Base-by-base conservation (phyloP, 2,888 invertebrate species). In the Tinea semifulvella region DNA sequence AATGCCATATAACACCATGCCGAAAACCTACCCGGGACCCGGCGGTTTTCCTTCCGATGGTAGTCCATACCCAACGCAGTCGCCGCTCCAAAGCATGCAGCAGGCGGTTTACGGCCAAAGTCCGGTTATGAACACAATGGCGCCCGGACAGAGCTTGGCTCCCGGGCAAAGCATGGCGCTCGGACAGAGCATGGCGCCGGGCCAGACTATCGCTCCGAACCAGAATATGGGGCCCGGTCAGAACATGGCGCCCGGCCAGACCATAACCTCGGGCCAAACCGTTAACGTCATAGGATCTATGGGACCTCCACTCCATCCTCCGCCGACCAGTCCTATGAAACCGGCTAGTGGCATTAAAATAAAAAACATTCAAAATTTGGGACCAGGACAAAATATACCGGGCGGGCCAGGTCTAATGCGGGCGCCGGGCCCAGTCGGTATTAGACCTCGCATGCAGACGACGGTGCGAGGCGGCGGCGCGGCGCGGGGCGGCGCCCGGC, bases 51-150 rank as follows among this genome's bases (percentile, higher is more conserved):
- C 58, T 2, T 59, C 60, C n/a, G 73, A 59, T 49, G 62, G 67
- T 1, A 64, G 62, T 27, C 57, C 64, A 47, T 35, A 44, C 3
- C 20, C 19, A 19, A 2, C 43, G 10, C 54, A 63, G 6, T 72
- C 75, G 1, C 77, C 79, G 1, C 61, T 80, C 20, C 80, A 80
- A 53, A 64, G 69, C 42, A 79, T 80, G 79, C 79, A 80, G 48
- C 77, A 79, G 47, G 58, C 73, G 1, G 71, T 72, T 2, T 80
- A 79, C 50, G 76, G 73, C 1, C 74, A 73, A 51, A 54, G 58
- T 5, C 47, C 65, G 4, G 51, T 58, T 7, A 47, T 55, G 50
- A 57, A 62, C 49, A 58, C 56, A 14, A 18, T 16, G 36, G 36
- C 4, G 3, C 35, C 13, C 3, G 35, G 35, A 14, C 11, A 11